Percentiles rank a stretch among this genome's conserved stretches.
phyloP scores from a whole-genome alignment of 2,888 invertebrate genomes.

The Coecobrya sp. region DNA sequence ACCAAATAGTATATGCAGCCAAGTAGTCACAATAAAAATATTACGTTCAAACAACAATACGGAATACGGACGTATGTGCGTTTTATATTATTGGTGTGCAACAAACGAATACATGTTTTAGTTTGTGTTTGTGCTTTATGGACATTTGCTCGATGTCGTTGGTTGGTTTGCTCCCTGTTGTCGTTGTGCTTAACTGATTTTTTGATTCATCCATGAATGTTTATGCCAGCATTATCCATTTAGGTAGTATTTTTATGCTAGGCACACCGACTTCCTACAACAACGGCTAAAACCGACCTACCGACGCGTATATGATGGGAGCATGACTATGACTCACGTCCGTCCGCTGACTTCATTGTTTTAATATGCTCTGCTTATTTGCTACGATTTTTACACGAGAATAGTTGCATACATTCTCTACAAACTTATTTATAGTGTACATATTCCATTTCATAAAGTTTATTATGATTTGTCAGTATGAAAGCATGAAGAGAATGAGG shows the following conservation, averaged over 20 bases:
- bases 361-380: not conserved
- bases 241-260: not conserved
- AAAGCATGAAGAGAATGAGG: not conserved
- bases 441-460: constrained; percentile 23
- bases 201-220: constrained; percentile 64
- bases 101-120: not conserved
- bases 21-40: not conserved
- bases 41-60: not conserved
- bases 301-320: constrained; percentile 29
- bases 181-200: constrained; percentile 62
- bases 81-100: not conserved
- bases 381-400: not conserved
- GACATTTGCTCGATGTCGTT: constrained; percentile 2
- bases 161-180: not conserved
- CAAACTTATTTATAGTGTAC: not conserved
- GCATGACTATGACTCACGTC: constrained; percentile 57
- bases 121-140: not conserved
- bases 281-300: not conserved
- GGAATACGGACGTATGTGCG: not conserved
- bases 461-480: not conserved
- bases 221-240: not conserved
- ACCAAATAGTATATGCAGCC: too few species aligned
- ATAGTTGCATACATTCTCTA: not conserved
- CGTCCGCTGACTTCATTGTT: constrained; percentile 35
- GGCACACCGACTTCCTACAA: not conserved